A percentile compares a stretch with the other conserved stretches of the same genome.
Evolutionary conservation across 2,113 vertebrate genomes (phyloP).

Genomic region (Poicephalus gulielmi): DNA sequence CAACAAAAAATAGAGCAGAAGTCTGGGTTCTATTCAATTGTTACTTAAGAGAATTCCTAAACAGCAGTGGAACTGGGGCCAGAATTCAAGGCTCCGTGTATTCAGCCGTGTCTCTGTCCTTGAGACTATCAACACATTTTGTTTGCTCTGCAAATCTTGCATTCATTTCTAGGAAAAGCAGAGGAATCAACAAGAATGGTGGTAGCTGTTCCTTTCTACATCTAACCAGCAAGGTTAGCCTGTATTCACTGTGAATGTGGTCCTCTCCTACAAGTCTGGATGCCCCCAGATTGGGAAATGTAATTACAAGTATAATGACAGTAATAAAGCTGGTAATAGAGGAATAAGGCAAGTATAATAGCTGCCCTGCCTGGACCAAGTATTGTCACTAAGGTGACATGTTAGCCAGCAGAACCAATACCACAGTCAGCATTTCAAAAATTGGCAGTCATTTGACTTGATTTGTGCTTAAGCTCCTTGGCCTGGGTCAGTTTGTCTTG

Average conservation of each 20-base stretch:
- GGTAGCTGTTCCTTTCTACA: background rate
- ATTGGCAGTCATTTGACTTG: rapidly evolving
- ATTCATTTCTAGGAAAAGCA: background rate
- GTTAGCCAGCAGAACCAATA: background rate
- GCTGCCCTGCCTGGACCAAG: background rate
- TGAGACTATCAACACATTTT: background rate
- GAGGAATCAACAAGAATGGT: background rate
- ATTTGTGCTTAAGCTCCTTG: background rate
- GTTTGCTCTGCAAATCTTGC: background rate
- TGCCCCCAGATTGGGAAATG: background rate
- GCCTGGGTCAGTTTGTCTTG: background rate
- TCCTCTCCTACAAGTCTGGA: background rate
- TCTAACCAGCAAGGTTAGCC: background rate
- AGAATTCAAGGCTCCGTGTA: background rate
- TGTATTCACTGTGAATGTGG: background rate
- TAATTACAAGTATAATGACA: background rate
- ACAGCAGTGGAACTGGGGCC: background rate
- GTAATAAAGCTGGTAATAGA: background rate
- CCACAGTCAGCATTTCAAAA: background rate
- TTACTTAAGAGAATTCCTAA: background rate
- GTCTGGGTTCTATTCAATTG: background rate
- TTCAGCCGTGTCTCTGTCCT: background rate
- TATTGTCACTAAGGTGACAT: background rate
- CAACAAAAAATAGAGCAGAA: background rate
- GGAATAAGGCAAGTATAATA: background rate